Evolutionary conservation across 2,888 invertebrate species (phyloP).

Genomic region (Stratiomys singularior): DNA sequence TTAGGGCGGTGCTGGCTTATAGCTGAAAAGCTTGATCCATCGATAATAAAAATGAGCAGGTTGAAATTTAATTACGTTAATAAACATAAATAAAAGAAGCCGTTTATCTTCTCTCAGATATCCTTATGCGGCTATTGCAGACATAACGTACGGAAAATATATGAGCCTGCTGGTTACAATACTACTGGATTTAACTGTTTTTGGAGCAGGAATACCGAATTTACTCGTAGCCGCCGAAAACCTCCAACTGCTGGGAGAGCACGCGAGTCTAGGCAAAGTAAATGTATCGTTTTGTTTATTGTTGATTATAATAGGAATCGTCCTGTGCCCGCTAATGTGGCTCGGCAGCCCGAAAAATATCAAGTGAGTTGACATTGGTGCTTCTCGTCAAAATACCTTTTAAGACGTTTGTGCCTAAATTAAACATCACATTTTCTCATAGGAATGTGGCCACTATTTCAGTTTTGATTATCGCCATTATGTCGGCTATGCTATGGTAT

Average conservation of each 20-base stretch:
- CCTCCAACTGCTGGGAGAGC: constrained; percentile 79
- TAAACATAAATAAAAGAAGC: not conserved
- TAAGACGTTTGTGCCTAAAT: too few relatives aligned
- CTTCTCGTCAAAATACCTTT: constrained; percentile 51
- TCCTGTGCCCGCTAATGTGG: constrained; percentile 86
- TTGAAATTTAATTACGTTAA: constrained; percentile 54
- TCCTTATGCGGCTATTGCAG: constrained; percentile 86
- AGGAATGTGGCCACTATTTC: constrained; percentile 75
- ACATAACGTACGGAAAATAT: constrained; percentile 77
- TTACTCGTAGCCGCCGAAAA: constrained; percentile 84
- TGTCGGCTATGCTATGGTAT: constrained; percentile 74
- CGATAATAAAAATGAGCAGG: constrained; percentile 72
- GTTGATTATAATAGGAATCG: constrained; percentile 78
- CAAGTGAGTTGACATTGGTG: constrained; percentile 72
- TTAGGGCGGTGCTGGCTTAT: constrained; percentile 85
- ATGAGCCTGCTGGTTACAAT: constrained; percentile 74
- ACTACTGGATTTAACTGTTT: constrained; percentile 79
- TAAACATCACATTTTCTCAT: constrained; percentile 55
- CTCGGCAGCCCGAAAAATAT: constrained; percentile 91
- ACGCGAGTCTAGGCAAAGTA: constrained; percentile 73
- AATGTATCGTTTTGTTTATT: constrained; percentile 84
- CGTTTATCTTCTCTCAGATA: constrained; percentile 67
- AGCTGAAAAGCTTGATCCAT: constrained; percentile 76
- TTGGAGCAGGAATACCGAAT: constrained; percentile 82
- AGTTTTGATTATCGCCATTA: constrained; percentile 71